Percentiles rank a stretch among this genome's conserved stretches.
Conservation (phyloP, 2,888 invertebrate species). For the Drosophila greeni region DNA sequence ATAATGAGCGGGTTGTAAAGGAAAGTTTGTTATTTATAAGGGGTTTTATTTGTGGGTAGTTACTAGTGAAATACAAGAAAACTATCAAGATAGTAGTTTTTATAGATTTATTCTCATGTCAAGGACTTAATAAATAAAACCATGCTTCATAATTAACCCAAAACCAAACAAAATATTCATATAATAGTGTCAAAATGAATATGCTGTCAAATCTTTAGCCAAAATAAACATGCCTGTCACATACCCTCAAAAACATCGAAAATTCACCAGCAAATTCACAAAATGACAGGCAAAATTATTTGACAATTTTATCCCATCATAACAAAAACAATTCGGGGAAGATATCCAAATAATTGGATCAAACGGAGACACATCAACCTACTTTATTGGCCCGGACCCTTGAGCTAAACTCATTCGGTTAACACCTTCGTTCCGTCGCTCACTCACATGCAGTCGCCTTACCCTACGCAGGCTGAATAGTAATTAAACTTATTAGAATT, state of each 20-base stretch:
- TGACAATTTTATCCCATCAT: slow-evolving; percentile 21
- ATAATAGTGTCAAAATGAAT: not conserved
- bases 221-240: not conserved
- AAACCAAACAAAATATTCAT: not conserved
- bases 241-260: not conserved
- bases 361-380: slow-evolving; percentile 9
- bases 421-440: slow-evolving; percentile 50
- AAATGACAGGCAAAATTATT: slow-evolving; percentile 10
- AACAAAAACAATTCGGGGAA: not conserved
- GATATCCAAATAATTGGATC: slow-evolving; percentile 21
- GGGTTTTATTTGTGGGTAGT: not conserved
- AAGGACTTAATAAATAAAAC: not conserved
- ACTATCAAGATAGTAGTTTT: not conserved
- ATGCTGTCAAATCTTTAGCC: not conserved
- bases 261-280: slow-evolving; percentile 4
- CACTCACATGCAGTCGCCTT: slow-evolving; percentile 11
- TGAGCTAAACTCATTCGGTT: slow-evolving; percentile 68
- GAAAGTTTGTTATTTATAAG: not conserved
- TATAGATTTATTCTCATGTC: too few species aligned
- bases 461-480: slow-evolving; percentile 15
- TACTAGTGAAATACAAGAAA: not conserved
- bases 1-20: not conserved
- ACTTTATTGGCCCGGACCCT: slow-evolving; percentile 21
- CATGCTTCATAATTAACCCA: not conserved
- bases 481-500: slow-evolving; percentile 49